Conservation (phyloP, 2,888 invertebrate species). For the Philopedon plagiatum region DNA sequence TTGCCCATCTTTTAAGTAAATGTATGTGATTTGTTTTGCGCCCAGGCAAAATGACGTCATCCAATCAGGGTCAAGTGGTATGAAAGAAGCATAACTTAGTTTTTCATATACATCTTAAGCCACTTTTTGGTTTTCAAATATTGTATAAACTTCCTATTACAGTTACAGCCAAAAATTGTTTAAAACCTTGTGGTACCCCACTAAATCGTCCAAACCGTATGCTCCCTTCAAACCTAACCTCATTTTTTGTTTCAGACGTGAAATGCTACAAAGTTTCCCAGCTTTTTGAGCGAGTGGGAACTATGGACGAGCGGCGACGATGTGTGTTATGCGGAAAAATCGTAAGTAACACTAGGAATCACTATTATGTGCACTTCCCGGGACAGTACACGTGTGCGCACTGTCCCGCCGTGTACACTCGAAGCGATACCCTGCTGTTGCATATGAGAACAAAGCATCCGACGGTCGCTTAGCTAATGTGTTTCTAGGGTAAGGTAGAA, state of each 20-base stretch:
- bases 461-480: constrained; percentile 64
- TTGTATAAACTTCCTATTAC: no score
- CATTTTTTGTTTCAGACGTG: constrained; percentile 70
- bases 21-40: no score
- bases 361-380: constrained; percentile 75
- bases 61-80: no score
- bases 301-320: constrained; percentile 73
- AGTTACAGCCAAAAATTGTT: neutral
- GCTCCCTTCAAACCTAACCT: neutral
- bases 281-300: constrained; percentile 74
- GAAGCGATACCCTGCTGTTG: constrained; percentile 73
- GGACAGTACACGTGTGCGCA: constrained; percentile 73
- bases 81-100: no score
- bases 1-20: no score
- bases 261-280: constrained; percentile 73
- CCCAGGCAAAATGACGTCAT: no score
- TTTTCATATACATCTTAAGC: no score
- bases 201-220: neutral
- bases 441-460: constrained; percentile 75
- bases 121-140: no score
- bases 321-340: constrained; percentile 75
- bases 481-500: constrained; percentile 44
- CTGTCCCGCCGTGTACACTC: constrained; percentile 74
- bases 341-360: constrained; percentile 75
- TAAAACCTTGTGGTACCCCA: neutral